A percentile compares a stretch with the other conserved stretches of the same genome.
phyloP scores from a whole-genome alignment of 2,113 vertebrate genomes.

The Apteryx mantelli region DNA sequence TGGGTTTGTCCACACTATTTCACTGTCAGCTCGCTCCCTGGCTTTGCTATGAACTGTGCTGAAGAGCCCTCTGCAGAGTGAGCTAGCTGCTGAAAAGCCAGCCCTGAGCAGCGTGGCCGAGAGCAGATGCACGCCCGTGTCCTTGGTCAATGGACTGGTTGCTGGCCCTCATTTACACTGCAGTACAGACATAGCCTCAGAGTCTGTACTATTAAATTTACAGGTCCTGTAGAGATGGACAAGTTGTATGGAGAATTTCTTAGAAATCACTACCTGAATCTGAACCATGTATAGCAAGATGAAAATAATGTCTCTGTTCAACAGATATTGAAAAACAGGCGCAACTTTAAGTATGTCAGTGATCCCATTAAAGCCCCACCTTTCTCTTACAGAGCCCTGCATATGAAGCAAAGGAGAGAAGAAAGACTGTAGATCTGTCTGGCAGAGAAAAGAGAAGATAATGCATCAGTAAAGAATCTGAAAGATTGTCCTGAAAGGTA shows the following conservation, averaged over 20 bases:
- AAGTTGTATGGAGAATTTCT: background rate
- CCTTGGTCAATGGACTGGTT: background rate
- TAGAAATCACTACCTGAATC: background rate
- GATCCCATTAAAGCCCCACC: background rate
- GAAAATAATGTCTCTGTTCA: background rate
- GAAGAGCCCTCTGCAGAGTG: background rate
- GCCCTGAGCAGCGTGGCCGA: background rate
- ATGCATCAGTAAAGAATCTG: background rate
- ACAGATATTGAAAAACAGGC: background rate
- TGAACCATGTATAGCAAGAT: background rate
- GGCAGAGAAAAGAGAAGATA: background rate
- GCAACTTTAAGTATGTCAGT: rapidly evolving
- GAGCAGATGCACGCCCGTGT: background rate
- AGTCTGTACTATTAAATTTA: background rate
- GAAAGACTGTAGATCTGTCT: background rate
- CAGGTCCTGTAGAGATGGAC: background rate
- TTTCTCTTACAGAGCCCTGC: background rate
- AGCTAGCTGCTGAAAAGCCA: background rate
- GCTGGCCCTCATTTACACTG: background rate
- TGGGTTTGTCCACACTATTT: rapidly evolving
- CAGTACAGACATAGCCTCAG: background rate
- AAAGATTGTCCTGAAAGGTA: background rate
- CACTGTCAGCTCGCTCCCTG: background rate
- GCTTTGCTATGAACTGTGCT: background rate
- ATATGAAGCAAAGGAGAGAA: background rate